Evolutionary conservation across 2,113 vertebrate species (phyloP).

Genomic region (Lethenteron reissneri): DNA sequence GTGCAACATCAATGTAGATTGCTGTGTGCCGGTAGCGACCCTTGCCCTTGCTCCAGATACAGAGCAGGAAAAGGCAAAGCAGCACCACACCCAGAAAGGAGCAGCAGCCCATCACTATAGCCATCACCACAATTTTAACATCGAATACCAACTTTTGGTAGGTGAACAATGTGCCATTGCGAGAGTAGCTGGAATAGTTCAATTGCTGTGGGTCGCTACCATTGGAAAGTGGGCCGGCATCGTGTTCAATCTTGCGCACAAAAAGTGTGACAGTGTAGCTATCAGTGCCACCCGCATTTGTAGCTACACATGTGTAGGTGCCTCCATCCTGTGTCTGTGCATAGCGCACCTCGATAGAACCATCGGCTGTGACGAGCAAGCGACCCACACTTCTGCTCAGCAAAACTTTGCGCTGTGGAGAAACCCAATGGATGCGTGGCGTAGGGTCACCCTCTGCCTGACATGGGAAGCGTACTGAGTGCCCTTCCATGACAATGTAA

Average conservation of each 20-base stretch:
- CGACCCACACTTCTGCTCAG: constrained; percentile 80
- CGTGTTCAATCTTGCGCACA: constrained; percentile 81
- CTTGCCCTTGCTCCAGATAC: constrained; percentile 95
- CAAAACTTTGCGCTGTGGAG: constrained; percentile 76
- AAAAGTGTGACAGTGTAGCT: constrained; percentile 74
- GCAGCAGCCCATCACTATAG: constrained; percentile 97
- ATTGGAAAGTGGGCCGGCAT: constrained; percentile 85
- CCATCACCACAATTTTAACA: constrained; percentile 95
- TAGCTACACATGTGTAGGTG: constrained; percentile 80
- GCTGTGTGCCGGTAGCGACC: constrained; percentile 88
- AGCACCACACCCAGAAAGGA: constrained; percentile 91
- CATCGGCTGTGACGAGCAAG: constrained; percentile 75
- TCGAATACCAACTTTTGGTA: constrained; percentile 87
- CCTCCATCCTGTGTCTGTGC: constrained; percentile 96
- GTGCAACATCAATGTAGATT: neutral
- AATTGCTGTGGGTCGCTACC: constrained; percentile 95
- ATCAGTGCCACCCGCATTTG: constrained; percentile 87
- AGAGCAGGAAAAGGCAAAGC: constrained; percentile 90
- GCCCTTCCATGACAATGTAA: constrained; percentile 74
- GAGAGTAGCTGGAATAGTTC: constrained; percentile 76
- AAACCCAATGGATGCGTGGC: constrained; percentile 72
- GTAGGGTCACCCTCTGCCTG: constrained; percentile 80
- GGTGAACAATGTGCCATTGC: constrained; percentile 65
- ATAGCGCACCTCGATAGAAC: constrained; percentile 85
- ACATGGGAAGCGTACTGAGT: constrained; percentile 79